phyloP scores from a whole-genome alignment of 2,797 vertebrate species.

The Pteronotus mesoamericanus region DNA sequence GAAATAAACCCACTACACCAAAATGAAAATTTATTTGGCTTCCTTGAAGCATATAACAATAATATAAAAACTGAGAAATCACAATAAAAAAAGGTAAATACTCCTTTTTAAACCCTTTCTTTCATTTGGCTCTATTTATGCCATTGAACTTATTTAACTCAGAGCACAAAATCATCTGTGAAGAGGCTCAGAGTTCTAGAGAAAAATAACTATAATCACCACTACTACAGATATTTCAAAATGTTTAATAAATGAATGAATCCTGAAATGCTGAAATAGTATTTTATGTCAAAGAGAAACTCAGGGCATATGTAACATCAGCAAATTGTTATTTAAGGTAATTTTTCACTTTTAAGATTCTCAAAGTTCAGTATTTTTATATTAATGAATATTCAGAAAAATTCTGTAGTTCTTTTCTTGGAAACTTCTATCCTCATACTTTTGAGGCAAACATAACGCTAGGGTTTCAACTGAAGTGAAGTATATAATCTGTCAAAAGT shows the following conservation, averaged over 20 bases:
- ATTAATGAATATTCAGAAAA: constrained; percentile 42
- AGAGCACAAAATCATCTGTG: constrained; percentile 13
- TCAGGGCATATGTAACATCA: not conserved
- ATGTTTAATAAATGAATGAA: not conserved
- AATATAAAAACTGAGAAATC: constrained; percentile 24
- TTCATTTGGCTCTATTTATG: not conserved
- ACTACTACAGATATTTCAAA: not conserved
- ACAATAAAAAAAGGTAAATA: not conserved
- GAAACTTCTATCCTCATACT: constrained; percentile 9
- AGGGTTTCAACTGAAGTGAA: constrained; percentile 6
- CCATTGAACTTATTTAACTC: not conserved
- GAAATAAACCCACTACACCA: constrained; percentile 1
- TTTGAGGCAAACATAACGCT: constrained; percentile 49
- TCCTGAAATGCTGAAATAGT: not conserved
- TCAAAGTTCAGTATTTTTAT: constrained; percentile 34
- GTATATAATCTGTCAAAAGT: constrained; percentile 3
- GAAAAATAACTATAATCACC: constrained; percentile 19
- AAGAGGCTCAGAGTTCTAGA: not conserved
- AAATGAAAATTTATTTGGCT: not conserved
- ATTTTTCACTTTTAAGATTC: constrained; percentile 15
- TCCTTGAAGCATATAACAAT: not conserved
- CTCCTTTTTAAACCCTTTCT: constrained; percentile 1
- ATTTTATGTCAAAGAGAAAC: constrained; percentile 54
- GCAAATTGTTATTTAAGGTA: not conserved
- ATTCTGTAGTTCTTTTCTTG: not conserved